These are phyloP conservation scores for Aphidius ervi DNA, from an alignment of 1,140 invertebrate species.

Conservation along the genomic window DNA sequence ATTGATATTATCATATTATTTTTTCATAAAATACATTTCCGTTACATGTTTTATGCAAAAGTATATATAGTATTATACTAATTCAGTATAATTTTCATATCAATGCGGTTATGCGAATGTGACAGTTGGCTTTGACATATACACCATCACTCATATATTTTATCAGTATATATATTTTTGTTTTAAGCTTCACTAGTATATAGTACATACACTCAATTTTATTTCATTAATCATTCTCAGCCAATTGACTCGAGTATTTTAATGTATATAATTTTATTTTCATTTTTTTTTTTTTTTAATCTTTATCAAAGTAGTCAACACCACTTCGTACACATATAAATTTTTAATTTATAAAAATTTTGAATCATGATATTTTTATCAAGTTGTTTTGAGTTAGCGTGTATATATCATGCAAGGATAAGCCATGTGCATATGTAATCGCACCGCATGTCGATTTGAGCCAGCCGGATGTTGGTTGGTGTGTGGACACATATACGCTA, in stretches of 20 bases:
- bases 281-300: background rate
- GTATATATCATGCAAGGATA: constrained; percentile 17
- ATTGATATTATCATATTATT: background rate
- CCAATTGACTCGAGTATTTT: too few relatives aligned
- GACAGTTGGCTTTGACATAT: constrained; percentile 37
- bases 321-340: too few relatives aligned
- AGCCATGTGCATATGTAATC: constrained; percentile 36
- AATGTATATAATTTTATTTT: background rate
- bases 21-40: background rate
- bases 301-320: too few relatives aligned
- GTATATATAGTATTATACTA: background rate
- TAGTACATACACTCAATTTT: too few relatives aligned
- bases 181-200: too few relatives aligned
- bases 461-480: constrained; percentile 16
- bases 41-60: constrained; percentile 9
- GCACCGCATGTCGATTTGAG: constrained; percentile 32
- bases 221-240: too few relatives aligned
- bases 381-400: constrained; percentile 24
- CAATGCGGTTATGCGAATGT: constrained; percentile 31
- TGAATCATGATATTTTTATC: constrained; percentile 30
- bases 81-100: constrained; percentile 23
- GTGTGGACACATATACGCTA: constrained; percentile 25
- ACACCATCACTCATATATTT: too few relatives aligned
- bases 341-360: background rate
- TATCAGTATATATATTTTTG: too few relatives aligned